Percentiles rank a stretch among this genome's conserved stretches.
phyloP scores from a whole-genome alignment of 2,888 invertebrate species.

The Nineta flava region DNA sequence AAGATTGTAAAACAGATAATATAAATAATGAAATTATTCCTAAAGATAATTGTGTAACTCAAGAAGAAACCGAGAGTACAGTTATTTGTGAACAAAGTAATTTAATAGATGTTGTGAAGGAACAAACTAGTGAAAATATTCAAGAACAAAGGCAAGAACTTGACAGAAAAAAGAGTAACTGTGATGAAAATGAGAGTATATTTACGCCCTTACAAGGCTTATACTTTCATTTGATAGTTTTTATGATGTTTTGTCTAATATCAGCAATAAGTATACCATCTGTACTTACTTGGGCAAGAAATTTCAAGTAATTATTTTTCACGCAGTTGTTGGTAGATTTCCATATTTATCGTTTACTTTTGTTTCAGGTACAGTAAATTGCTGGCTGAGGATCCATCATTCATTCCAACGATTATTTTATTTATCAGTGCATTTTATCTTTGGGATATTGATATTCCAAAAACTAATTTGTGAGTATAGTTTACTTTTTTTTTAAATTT shows the following conservation, averaged over 20 bases:
- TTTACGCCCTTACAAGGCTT: conserved; percentile 24
- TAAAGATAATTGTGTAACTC: too few species aligned
- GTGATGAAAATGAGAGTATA: too few species aligned
- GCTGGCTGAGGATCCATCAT: conserved; percentile 45
- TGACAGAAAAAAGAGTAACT: too few species aligned
- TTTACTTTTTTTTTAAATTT: background rate
- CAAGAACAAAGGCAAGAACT: too few species aligned
- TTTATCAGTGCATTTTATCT: conserved; percentile 41
- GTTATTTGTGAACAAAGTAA: too few species aligned
- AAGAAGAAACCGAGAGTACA: too few species aligned
- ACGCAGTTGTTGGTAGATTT: conserved; percentile 13
- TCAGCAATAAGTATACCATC: conserved; percentile 55
- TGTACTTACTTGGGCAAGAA: conserved; percentile 64
- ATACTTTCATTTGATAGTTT: conserved; percentile 58
- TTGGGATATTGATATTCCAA: conserved; percentile 53
- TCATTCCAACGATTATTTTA: conserved; percentile 37
- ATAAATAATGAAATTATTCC: too few species aligned
- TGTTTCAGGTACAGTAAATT: conserved; percentile 32
- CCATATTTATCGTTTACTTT: too few species aligned
- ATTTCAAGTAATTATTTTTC: conserved; percentile 45
- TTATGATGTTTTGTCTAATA: conserved; percentile 48
- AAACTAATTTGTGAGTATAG: conserved; percentile 41
- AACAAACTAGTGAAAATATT: too few species aligned
- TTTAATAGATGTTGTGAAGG: too few species aligned
- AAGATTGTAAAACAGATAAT: background rate